Evolutionary conservation across 1,140 invertebrate species (phyloP), one percentile per base, ranked within the genome.

Genomic region (Drosophila elegans): DNA sequence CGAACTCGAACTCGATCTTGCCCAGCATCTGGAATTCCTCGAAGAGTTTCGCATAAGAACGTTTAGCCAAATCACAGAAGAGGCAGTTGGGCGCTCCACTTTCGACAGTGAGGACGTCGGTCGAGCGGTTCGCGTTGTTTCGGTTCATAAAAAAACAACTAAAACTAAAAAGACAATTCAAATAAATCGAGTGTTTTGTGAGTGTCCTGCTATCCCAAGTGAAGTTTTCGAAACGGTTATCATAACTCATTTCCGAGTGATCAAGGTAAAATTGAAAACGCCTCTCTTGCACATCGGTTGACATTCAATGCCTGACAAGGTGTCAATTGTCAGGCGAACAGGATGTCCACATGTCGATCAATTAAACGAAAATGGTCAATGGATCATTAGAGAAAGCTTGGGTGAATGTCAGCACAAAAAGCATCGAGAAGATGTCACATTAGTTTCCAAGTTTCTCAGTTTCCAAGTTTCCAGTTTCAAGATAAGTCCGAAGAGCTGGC

Each of bases 281-380:
- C 67, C 69, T 38, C n/a, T 62, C 41, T 54, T 54, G 55, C 61
- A 51, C 48, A 66, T 63, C 61, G 53, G 67, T 71, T 79, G 74
- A 64, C 52, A 83, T 78, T 56, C 68, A 63, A 73, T 49, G 56
- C 29, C 73, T 82, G 83, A 83, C 83, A 88, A 71, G 75, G 83
- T 82, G 83, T 86, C 83, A 86, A 78, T 88, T 68, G 74, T 63
- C 62, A 74, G 74, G 34, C 67, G 53, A 88, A 75, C 80, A 89
- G 83, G 84, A 88, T 88, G 80, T 73, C 79, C 63, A 77, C 76
- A 69, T 88, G 84, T 81, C 79, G 41, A 80, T 86, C 83, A 88
- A 88, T 89, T 88, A 88, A 89, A 84, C 84, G 62, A 88, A 88
- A 88, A 88, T 88, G 80, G 84, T 84, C 83, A 88, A 89, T 82